Conservation (phyloP, 2,113 vertebrate genomes). For the Heteronetta atricapilla region DNA sequence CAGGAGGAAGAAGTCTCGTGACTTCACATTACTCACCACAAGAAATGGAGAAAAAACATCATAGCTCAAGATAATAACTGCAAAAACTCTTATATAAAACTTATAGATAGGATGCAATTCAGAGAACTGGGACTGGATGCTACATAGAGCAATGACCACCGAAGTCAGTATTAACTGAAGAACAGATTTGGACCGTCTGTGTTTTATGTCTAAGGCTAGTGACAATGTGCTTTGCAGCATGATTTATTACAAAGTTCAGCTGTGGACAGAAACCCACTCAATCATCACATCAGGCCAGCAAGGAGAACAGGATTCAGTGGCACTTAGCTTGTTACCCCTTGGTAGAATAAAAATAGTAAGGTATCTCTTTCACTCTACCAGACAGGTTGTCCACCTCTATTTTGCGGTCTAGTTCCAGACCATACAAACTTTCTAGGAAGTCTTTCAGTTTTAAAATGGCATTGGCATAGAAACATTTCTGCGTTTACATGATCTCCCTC, state of each 20-base stretch:
- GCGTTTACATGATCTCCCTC: neutral
- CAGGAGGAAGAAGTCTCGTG: neutral
- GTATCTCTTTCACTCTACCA: neutral
- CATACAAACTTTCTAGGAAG: neutral
- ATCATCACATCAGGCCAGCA: neutral
- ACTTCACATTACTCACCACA: neutral
- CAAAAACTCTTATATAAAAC: neutral
- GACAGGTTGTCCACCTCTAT: neutral
- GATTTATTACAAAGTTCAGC: neutral
- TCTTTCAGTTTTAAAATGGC: neutral
- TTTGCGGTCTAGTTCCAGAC: neutral
- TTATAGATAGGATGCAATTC: neutral
- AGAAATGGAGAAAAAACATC: neutral
- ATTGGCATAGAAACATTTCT: neutral
- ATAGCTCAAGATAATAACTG: neutral
- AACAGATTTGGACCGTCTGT: neutral
- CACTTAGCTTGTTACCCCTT: neutral
- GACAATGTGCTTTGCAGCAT: neutral
- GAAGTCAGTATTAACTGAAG: neutral
- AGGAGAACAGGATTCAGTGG: neutral
- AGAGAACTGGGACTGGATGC: neutral
- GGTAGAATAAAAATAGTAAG: no score
- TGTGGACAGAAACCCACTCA: neutral
- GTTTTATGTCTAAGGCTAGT: neutral
- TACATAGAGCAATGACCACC: neutral